Percentiles rank a stretch among this genome's conserved stretches.
These are phyloP conservation scores for Murina feae DNA, from an alignment of 2,113 vertebrate genomes.

Conservation along the genomic window DNA sequence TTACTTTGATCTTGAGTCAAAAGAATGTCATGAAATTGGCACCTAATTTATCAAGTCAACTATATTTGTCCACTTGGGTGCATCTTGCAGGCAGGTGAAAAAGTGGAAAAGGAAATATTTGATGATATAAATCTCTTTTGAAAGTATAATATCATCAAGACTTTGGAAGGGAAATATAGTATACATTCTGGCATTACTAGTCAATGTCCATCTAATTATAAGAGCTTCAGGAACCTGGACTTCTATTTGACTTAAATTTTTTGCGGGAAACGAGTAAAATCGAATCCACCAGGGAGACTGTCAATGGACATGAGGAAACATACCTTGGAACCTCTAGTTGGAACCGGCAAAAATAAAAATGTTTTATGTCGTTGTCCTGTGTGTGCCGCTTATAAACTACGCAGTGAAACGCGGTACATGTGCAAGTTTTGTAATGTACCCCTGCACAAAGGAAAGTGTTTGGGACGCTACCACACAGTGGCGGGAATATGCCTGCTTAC, in stretches of 20 bases:
- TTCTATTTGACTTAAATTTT: slow-evolving; percentile 51
- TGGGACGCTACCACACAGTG: too few relatives aligned
- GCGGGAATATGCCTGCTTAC: too few relatives aligned
- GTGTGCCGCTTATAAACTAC: too few relatives aligned
- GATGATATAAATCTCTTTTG: neutral
- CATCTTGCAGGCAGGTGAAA: neutral
- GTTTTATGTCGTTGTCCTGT: too few relatives aligned
- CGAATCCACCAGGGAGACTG: too few relatives aligned
- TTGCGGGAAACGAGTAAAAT: too few relatives aligned
- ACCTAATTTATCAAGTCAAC: neutral
- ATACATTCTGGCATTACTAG: neutral
- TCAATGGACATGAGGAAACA: too few relatives aligned
- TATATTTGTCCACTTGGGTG: neutral
- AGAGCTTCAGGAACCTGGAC: neutral
- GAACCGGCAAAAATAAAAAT: too few relatives aligned
- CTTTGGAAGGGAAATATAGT: neutral
- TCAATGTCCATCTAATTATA: neutral
- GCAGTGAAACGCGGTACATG: too few relatives aligned
- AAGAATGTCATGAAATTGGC: neutral
- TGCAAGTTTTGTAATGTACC: too few relatives aligned
- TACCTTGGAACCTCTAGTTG: too few relatives aligned
- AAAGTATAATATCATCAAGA: neutral
- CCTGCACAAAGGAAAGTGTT: too few relatives aligned
- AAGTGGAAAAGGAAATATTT: neutral
- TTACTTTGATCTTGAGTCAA: slow-evolving; percentile 15